Evolutionary conservation across 2,113 vertebrate species (phyloP).

Genomic region (Phrynocephalus versicolor): DNA sequence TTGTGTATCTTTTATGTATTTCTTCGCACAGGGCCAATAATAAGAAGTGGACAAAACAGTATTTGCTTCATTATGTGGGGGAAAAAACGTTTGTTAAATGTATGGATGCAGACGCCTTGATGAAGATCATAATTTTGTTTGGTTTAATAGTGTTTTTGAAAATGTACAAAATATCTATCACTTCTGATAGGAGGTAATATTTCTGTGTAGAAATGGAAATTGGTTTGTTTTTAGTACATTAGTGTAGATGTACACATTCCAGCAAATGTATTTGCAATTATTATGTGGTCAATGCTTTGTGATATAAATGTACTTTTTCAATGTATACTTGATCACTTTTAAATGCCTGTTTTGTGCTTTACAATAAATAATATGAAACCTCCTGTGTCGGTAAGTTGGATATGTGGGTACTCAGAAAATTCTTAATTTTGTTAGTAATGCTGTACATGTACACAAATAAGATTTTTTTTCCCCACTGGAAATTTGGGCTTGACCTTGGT

Average conservation of each 20-base stretch:
- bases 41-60: conserved; percentile 99
- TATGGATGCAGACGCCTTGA: conserved; percentile 99
- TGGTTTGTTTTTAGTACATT: conserved; percentile 98
- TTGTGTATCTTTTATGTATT: conserved; percentile 99
- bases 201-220: conserved; percentile 96
- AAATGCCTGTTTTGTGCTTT: conserved; percentile 99
- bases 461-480: conserved; percentile 59
- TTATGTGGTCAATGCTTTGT: conserved; percentile 98
- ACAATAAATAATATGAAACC: conserved; percentile 99
- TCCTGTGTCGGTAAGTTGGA: conserved; percentile 99
- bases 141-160: conserved; percentile 94
- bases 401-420: conserved; percentile 79
- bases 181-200: conserved; percentile 91
- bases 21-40: conserved; percentile 99
- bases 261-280: conserved; percentile 97
- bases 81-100: conserved; percentile 99
- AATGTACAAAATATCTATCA: conserved; percentile 92
- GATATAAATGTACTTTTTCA: conserved; percentile 98
- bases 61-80: conserved; percentile 99
- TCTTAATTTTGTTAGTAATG: conserved; percentile 74
- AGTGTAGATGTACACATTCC: conserved; percentile 99
- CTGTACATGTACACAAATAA: conserved; percentile 77
- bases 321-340: conserved; percentile 99
- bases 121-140: conserved; percentile 99
- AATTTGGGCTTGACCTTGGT: conserved; percentile 72